Conservation (phyloP, 1,140 invertebrate genomes). For the Drosophila ironensis region DNA sequence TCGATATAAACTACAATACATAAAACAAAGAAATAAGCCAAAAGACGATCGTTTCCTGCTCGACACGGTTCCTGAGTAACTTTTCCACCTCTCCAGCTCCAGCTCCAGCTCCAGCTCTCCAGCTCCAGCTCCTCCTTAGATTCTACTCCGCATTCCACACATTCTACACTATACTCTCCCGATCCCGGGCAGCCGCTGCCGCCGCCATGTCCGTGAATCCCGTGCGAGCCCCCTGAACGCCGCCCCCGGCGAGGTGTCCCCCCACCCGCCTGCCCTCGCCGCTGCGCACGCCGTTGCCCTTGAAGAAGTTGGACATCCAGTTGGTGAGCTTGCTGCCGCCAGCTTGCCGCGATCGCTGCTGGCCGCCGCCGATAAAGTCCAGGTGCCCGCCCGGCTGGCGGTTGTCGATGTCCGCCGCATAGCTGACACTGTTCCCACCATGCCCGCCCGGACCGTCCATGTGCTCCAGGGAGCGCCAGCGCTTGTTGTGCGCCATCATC, state of each 20-base stretch:
- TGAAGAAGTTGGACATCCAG: conserved; percentile 62
- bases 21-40: conserved; percentile 70
- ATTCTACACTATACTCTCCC: conserved; percentile 81
- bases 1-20: conserved; percentile 61
- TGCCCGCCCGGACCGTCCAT: conserved; percentile 82
- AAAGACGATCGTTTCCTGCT: conserved; percentile 69
- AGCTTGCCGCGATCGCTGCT: conserved; percentile 13
- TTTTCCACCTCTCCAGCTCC: conserved; percentile 28
- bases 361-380: conserved; percentile 24
- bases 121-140: too few species aligned
- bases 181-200: conserved; percentile 58
- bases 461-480: conserved; percentile 90
- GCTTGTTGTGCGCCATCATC: conserved; percentile 84
- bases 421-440: conserved; percentile 81
- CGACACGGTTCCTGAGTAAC: conserved; percentile 76
- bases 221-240: conserved; percentile 57
- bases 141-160: neutral
- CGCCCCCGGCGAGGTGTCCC: conserved; percentile 58
- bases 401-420: conserved; percentile 69
- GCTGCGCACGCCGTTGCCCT: conserved; percentile 49
- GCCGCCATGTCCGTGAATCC: conserved; percentile 67
- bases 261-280: conserved; percentile 60
- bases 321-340: conserved; percentile 46
- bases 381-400: conserved; percentile 13
- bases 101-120: neutral